Conservation (phyloP, 1,140 invertebrate species). For the Bradynema listronoti region DNA sequence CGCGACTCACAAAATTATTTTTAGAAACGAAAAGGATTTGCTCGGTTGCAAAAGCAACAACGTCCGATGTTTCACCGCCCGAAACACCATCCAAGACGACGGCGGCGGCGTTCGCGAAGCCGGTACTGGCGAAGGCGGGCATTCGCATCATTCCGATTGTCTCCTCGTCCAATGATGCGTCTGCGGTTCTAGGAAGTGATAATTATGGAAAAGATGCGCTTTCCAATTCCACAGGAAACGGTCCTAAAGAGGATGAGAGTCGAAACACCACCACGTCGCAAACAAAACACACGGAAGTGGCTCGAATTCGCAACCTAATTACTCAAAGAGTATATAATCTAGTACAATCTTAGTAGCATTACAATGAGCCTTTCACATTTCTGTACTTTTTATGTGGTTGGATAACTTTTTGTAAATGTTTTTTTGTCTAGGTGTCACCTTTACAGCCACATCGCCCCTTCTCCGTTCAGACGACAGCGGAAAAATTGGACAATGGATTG, state of each 20-base stretch:
- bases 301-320: slow-evolving; percentile 45
- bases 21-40: no score
- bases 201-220: no score
- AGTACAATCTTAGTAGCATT: slow-evolving; percentile 13
- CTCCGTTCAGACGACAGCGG: slow-evolving; percentile 31
- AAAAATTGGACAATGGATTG: background rate
- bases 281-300: slow-evolving; percentile 21
- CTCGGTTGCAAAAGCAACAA: no score
- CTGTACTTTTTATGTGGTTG: background rate
- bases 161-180: no score
- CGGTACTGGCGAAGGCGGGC: no score
- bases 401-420: background rate
- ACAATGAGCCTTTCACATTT: no score
- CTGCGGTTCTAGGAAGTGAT: no score
- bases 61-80: no score
- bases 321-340: slow-evolving; percentile 48
- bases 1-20: no score
- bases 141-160: no score
- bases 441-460: slow-evolving; percentile 52
- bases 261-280: background rate
- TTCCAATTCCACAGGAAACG: background rate
- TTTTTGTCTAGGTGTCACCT: slow-evolving; percentile 26
- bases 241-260: background rate
- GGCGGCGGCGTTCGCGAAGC: no score
- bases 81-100: no score